Evolutionary conservation across 2,888 invertebrate species (phyloP).

Genomic region (Rhingia rostrata): DNA sequence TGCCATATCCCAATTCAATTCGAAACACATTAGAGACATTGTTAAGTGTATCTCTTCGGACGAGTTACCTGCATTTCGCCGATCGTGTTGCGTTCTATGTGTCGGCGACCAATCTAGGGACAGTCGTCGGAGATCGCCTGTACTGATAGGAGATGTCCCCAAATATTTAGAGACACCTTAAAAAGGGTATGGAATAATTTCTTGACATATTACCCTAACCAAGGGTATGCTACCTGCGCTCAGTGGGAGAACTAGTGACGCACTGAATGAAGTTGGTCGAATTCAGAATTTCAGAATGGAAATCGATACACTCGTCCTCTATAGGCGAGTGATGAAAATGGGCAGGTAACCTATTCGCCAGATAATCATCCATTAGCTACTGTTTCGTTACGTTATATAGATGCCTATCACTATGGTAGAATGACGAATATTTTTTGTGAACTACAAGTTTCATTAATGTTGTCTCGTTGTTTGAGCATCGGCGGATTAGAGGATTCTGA

Average conservation of each 20-base stretch:
- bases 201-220: conserved; percentile 66
- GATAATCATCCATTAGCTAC: conserved; percentile 74
- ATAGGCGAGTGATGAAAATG: conserved; percentile 66
- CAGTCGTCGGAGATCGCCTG: conserved; percentile 56
- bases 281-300: conserved; percentile 64
- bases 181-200: conserved; percentile 72
- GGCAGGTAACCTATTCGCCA: conserved; percentile 72
- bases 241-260: neutral
- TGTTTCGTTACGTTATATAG: conserved; percentile 61
- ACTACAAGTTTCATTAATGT: conserved; percentile 70
- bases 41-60: conserved; percentile 41
- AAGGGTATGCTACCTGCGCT: conserved; percentile 57
- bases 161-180: conserved; percentile 73
- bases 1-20: conserved; percentile 53
- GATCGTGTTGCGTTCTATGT: conserved; percentile 37
- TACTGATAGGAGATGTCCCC: conserved; percentile 61
- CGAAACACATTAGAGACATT: conserved; percentile 64
- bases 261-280: conserved; percentile 52
- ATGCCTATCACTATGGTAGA: conserved; percentile 28
- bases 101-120: conserved; percentile 50
- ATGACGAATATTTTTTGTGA: conserved; percentile 57
- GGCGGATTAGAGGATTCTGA: conserved; percentile 59
- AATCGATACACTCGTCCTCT: conserved; percentile 52
- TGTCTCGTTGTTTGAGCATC: conserved; percentile 55
- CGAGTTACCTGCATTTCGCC: conserved; percentile 51